A percentile compares a stretch with the other conserved stretches of the same genome.
phyloP scores from a whole-genome alignment of 2,888 invertebrate genomes.

The Apamea anceps region DNA sequence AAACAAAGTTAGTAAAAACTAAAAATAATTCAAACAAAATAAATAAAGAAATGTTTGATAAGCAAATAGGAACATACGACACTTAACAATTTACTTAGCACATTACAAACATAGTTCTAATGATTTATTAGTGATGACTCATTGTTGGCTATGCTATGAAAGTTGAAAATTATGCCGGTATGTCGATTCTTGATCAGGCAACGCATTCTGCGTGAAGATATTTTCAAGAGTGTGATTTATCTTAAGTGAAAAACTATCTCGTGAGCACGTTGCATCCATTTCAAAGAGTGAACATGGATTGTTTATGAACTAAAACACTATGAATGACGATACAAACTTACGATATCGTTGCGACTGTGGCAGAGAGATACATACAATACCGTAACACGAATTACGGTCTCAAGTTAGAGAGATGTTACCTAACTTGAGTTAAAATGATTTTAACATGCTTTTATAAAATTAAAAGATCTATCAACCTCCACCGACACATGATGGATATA shows the following conservation, averaged over 20 bases:
- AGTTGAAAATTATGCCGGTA: neutral
- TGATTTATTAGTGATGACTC: conserved; percentile 1
- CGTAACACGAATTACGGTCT: conserved; percentile 75
- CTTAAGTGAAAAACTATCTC: conserved; percentile 58
- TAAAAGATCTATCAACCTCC: conserved; percentile 31
- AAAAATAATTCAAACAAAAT: neutral
- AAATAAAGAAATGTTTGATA: neutral
- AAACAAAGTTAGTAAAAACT: neutral
- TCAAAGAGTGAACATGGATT: conserved; percentile 64
- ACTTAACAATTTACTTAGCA: conserved; percentile 20
- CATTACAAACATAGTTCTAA: conserved; percentile 6
- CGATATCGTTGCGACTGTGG: conserved; percentile 65
- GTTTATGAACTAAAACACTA: conserved; percentile 53
- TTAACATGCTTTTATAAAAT: conserved; percentile 45
- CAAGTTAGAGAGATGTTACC: conserved; percentile 66
- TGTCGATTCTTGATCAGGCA: neutral
- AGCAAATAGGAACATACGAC: neutral
- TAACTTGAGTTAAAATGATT: conserved; percentile 69
- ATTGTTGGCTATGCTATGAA: neutral
- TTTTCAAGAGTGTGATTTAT: conserved; percentile 31
- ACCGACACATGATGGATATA: conserved; percentile 49
- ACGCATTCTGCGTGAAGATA: neutral
- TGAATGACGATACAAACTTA: conserved; percentile 58
- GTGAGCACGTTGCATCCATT: conserved; percentile 61
- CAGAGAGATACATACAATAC: conserved; percentile 61